Evolutionary conservation across 2,797 vertebrate species (phyloP).

Genomic region (Rhadinocentrus ornatus): DNA sequence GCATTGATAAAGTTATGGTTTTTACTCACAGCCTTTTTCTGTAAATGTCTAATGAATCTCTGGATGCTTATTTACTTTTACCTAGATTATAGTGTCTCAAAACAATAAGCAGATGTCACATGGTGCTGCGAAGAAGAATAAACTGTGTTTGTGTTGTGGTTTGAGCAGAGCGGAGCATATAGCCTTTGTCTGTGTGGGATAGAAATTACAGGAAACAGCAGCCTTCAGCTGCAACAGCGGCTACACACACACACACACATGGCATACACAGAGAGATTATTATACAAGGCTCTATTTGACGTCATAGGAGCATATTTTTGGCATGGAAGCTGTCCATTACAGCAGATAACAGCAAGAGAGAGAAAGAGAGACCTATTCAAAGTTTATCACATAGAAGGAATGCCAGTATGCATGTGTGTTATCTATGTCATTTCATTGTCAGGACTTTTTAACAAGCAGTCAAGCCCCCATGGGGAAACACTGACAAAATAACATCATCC

Average conservation of each 20-base stretch:
- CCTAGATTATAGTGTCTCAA: slow-evolving; percentile 38
- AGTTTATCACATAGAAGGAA: slow-evolving; percentile 49
- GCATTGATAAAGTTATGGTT: slow-evolving; percentile 10
- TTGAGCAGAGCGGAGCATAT: slow-evolving; percentile 16
- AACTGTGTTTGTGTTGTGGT: slow-evolving; percentile 21
- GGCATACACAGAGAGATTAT: slow-evolving; percentile 32
- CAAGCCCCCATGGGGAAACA: slow-evolving; percentile 71
- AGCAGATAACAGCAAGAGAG: slow-evolving; percentile 33
- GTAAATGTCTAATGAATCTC: slow-evolving; percentile 28
- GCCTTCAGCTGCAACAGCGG: slow-evolving; percentile 33
- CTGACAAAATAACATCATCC: slow-evolving; percentile 77
- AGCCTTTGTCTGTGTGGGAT: slow-evolving; percentile 42
- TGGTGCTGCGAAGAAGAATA: slow-evolving; percentile 13
- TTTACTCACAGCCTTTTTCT: slow-evolving; percentile 44
- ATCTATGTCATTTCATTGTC: slow-evolving; percentile 73
- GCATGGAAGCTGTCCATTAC: slow-evolving; percentile 40
- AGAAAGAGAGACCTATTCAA: slow-evolving; percentile 44
- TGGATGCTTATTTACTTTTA: slow-evolving; percentile 12
- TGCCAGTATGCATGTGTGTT: slow-evolving; percentile 31
- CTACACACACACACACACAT: neutral
- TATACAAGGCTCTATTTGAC: slow-evolving; percentile 44
- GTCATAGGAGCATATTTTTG: slow-evolving; percentile 56
- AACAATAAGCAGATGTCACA: slow-evolving; percentile 35
- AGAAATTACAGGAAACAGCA: slow-evolving; percentile 46
- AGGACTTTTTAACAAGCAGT: slow-evolving; percentile 83